Percentiles rank a stretch among this genome's conserved stretches.
Conservation (phyloP, 2,113 vertebrate genomes). For the Gymnarchus niloticus region DNA sequence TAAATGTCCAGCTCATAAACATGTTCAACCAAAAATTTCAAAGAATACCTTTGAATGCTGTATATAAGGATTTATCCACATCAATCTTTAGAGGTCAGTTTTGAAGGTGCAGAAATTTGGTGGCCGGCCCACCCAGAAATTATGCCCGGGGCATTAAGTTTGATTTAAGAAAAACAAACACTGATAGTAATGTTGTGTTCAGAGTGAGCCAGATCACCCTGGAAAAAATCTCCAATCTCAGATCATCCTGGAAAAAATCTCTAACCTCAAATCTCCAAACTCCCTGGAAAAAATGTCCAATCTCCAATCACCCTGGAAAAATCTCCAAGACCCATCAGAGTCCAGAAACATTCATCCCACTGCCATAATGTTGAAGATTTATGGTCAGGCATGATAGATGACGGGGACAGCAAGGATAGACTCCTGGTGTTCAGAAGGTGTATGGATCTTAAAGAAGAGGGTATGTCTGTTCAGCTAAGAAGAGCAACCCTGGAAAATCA, state of each 20-base stretch:
- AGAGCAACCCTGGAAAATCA: background rate
- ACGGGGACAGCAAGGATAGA: background rate
- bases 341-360: background rate
- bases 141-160: background rate
- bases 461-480: background rate
- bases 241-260: background rate
- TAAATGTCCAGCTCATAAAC: background rate
- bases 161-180: background rate
- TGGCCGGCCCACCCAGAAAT: background rate
- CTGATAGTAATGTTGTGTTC: background rate
- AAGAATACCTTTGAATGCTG: background rate
- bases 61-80: background rate
- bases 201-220: background rate
- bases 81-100: background rate
- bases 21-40: no score
- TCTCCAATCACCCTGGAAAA: no score
- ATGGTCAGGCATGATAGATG: background rate
- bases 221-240: background rate
- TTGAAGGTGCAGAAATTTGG: background rate
- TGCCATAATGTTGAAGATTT: background rate
- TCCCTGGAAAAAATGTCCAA: no score
- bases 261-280: no score
- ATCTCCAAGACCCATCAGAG: background rate
- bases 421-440: background rate
- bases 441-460: background rate